phyloP scores from a whole-genome alignment of 1,140 invertebrate genomes.

The Calephelis nemesis region DNA sequence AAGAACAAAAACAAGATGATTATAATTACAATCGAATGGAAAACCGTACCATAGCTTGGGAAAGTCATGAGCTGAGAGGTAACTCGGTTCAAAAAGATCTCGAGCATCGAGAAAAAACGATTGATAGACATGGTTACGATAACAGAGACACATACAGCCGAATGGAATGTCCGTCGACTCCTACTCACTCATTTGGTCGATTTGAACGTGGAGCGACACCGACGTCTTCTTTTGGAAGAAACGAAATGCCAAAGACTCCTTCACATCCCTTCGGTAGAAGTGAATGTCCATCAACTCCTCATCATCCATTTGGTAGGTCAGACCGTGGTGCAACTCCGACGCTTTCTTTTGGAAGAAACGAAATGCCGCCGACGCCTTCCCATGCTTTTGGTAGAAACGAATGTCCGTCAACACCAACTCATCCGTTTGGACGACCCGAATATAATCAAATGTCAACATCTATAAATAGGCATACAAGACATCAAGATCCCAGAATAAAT shows the following conservation, averaged over 20 bases:
- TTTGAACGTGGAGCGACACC: conserved; percentile 44
- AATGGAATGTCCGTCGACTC: conserved; percentile 48
- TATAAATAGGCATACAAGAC: conserved; percentile 24
- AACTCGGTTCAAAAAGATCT: conserved; percentile 22
- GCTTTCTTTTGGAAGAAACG: conserved; percentile 37
- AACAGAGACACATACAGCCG: conserved; percentile 42
- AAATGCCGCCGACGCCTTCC: conserved; percentile 20
- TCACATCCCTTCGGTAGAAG: no score
- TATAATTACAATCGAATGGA: conserved; percentile 28
- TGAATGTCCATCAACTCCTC: no score
- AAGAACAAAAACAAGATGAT: conserved; percentile 32
- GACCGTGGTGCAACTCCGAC: conserved; percentile 40
- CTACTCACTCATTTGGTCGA: conserved; percentile 49
- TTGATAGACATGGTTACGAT: conserved; percentile 36
- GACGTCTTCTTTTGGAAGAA: conserved; percentile 44
- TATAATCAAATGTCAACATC: conserved; percentile 31
- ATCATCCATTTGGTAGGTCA: conserved; percentile 7
- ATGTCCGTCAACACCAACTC: conserved; percentile 39
- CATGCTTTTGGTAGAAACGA: conserved; percentile 45
- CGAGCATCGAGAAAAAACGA: conserved; percentile 28
- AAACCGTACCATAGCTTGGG: conserved; percentile 32
- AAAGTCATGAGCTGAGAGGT: conserved; percentile 25
- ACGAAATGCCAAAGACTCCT: conserved; percentile 8
- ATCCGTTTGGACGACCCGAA: conserved; percentile 35
- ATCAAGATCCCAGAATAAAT: conserved; percentile 52